Base-by-base conservation (phyloP, 2,888 invertebrate genomes). In the Diachrysia chrysitis region DNA sequence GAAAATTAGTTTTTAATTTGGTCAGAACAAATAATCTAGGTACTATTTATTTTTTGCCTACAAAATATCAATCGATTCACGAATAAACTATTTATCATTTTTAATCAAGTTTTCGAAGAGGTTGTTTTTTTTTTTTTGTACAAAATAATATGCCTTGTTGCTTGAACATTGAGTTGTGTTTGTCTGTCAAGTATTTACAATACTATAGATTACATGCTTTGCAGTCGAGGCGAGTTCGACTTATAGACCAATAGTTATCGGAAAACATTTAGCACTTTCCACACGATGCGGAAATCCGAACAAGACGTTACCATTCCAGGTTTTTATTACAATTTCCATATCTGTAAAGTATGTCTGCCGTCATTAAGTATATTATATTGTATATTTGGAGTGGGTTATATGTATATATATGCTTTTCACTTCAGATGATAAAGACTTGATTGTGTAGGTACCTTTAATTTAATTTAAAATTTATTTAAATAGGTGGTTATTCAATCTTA, bases 201-300 rank as follows among this genome's bases (percentile, higher is more conserved):
- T 56, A 63, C 63, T 42, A 54, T 48, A 62, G 69, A 73, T 69
- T 69, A 73, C 63, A 76, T 73, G 65, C 35, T 66, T 69, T 42
- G 37, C 56, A 59, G 23, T 35, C 14, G 7, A 29, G n/a, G 57
- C 61, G 73, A 60, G 53, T 63, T 66, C 68, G 53, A 73, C 73
- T 76, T 76, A 69, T 73, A 72, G 60, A 63, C 71, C 77, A 72
- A 81, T 82, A 85, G 84, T 83, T 89, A 90, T 89, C 77, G 90
- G 86, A 86, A 90, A 90, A 86, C 87, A 90, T 90, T 90, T 87
- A 88, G 83, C 83, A 82, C 83, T 85, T 85, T 88, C 78, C 84
- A 75, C 81, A 89, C 78, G 83, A 23, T 32, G 54, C 32, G 63
- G 12, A 63, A 51, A 61, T 25, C 56, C 21, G 54, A n/a, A 61